Conservation (phyloP, 2,797 vertebrate genomes). For the Botia almorhae region DNA sequence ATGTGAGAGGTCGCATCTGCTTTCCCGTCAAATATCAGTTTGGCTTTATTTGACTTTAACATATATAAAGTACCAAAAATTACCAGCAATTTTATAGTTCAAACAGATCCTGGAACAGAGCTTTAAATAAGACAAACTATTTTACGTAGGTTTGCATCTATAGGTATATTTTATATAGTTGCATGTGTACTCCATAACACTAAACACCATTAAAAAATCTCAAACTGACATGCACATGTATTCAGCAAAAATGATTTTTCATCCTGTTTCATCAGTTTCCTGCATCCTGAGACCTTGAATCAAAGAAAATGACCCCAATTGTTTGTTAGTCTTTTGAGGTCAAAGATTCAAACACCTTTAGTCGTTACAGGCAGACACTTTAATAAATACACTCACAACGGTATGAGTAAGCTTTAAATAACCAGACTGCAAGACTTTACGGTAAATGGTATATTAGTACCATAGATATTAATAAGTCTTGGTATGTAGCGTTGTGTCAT, state of each 20-base stretch:
- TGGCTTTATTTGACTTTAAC: background rate
- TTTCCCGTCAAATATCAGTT: too few relatives aligned
- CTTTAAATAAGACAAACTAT: too few relatives aligned
- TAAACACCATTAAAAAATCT: background rate
- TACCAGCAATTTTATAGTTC: too few relatives aligned
- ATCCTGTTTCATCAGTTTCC: conserved; percentile 62
- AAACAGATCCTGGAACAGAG: too few relatives aligned
- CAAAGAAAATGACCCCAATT: conserved; percentile 63
- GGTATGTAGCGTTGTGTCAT: background rate
- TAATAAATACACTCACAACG: background rate
- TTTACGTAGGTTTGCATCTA: too few relatives aligned
- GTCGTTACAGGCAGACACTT: background rate
- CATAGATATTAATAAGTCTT: background rate
- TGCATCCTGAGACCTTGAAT: conserved; percentile 53
- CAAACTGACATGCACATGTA: background rate
- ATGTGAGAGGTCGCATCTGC: too few relatives aligned
- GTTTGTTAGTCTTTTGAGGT: conserved; percentile 43
- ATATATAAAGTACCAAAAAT: background rate
- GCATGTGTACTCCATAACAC: background rate
- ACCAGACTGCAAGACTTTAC: conserved; percentile 22
- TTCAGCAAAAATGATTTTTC: conserved; percentile 37
- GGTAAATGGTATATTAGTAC: background rate
- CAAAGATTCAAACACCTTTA: background rate
- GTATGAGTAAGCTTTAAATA: too few relatives aligned
- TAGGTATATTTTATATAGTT: background rate